A percentile compares a stretch with the other conserved stretches of the same genome.
These are phyloP conservation scores for Urocitellus parryii DNA, from an alignment of 2,113 vertebrate genomes.

Conservation along the genomic window DNA sequence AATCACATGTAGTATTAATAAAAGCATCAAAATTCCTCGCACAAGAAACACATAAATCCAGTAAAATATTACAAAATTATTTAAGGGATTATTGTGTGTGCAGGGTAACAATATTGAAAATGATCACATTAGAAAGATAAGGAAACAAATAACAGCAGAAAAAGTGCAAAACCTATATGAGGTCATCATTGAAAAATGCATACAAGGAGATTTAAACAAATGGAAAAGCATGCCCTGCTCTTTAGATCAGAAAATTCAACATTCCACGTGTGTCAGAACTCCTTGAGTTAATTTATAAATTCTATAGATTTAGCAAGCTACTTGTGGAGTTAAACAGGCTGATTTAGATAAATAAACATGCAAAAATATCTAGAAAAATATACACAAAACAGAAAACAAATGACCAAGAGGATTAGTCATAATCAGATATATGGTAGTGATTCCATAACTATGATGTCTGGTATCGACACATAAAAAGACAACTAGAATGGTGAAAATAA, in stretches of 20 bases:
- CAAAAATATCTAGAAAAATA: conserved; percentile 11
- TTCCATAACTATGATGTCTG: neutral
- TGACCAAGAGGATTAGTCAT: neutral
- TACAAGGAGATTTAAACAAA: neutral
- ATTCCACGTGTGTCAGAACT: neutral
- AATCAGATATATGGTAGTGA: neutral
- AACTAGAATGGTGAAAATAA: neutral
- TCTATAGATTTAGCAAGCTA: neutral
- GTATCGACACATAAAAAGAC: neutral
- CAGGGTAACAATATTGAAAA: neutral
- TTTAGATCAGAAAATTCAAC: neutral
- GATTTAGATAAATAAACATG: neutral
- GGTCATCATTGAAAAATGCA: neutral
- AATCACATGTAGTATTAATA: neutral
- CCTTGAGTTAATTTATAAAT: neutral
- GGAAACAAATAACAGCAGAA: too few relatives aligned
- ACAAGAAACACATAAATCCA: neutral
- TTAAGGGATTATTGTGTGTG: neutral
- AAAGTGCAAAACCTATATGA: neutral
- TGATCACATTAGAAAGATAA: neutral
- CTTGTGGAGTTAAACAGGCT: neutral
- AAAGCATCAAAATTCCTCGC: neutral
- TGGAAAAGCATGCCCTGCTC: neutral
- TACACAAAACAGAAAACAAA: neutral
- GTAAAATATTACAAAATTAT: neutral